These are phyloP conservation scores for Dromococcyx pavoninus DNA, from an alignment of 2,797 vertebrate species.

Conservation along the genomic window DNA sequence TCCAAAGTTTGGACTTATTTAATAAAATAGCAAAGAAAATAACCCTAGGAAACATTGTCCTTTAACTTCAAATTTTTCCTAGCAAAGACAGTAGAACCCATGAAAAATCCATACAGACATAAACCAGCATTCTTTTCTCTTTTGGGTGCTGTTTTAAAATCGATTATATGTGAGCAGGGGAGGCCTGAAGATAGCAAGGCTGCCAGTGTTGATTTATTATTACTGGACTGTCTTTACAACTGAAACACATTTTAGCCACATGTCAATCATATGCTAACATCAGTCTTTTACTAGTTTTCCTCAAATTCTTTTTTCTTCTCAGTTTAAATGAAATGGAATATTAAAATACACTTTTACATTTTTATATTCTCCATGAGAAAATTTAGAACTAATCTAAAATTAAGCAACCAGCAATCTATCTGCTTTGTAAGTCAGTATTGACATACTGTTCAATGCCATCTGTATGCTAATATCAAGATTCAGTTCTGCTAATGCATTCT, in stretches of 20 bases:
- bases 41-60: neutral
- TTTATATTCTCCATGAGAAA: conserved; percentile 66
- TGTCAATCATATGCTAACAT: conserved; percentile 63
- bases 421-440: conserved; percentile 74
- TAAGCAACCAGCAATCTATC: conserved; percentile 62
- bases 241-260: conserved; percentile 54
- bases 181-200: conserved; percentile 31
- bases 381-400: conserved; percentile 70
- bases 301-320: conserved; percentile 70
- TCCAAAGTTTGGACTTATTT: neutral
- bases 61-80: conserved; percentile 32
- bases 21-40: neutral
- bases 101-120: conserved; percentile 22
- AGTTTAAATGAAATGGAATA: conserved; percentile 73
- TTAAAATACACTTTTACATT: conserved; percentile 73
- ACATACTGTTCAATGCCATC: conserved; percentile 71
- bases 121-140: neutral
- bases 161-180: conserved; percentile 42
- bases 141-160: conserved; percentile 50
- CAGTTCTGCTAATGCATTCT: conserved; percentile 56
- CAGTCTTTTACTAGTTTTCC: conserved; percentile 67
- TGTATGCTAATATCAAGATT: conserved; percentile 77
- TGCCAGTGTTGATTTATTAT: conserved; percentile 52
- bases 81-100: neutral
- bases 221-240: conserved; percentile 47